phyloP scores from a whole-genome alignment of 2,797 vertebrate genomes.

The Anabacerthia variegaticeps region DNA sequence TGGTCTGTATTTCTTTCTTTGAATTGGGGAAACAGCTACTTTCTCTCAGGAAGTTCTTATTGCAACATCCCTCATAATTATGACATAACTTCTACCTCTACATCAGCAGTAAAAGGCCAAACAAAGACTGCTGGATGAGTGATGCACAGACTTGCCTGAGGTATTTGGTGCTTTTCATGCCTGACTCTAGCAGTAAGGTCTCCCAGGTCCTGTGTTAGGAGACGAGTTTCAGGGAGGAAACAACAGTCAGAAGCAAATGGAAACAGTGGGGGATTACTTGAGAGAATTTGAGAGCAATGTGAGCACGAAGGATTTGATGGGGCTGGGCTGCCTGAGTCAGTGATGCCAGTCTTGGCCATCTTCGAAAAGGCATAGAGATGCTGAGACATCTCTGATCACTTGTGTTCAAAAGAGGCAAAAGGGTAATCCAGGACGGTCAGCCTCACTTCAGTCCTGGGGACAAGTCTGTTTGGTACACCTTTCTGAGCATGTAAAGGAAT shows the following conservation, averaged over 20 bases:
- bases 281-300: background rate
- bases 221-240: background rate
- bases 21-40: background rate
- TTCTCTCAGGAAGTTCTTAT: background rate
- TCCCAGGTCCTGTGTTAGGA: background rate
- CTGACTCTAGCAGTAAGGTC: background rate
- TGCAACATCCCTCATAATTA: background rate
- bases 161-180: background rate
- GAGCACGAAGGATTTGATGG: background rate
- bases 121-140: background rate
- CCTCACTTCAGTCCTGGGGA: background rate
- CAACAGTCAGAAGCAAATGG: background rate
- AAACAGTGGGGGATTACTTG: background rate
- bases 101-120: background rate
- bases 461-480: background rate
- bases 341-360: background rate
- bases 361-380: background rate
- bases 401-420: background rate
- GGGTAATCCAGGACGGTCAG: background rate
- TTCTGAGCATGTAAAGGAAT: background rate
- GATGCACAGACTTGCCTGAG: background rate
- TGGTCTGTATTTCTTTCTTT: background rate
- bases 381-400: background rate
- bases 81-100: background rate
- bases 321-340: background rate